Evolutionary conservation across 2,113 vertebrate species (phyloP).

Genomic region (Zosterops lateralis): DNA sequence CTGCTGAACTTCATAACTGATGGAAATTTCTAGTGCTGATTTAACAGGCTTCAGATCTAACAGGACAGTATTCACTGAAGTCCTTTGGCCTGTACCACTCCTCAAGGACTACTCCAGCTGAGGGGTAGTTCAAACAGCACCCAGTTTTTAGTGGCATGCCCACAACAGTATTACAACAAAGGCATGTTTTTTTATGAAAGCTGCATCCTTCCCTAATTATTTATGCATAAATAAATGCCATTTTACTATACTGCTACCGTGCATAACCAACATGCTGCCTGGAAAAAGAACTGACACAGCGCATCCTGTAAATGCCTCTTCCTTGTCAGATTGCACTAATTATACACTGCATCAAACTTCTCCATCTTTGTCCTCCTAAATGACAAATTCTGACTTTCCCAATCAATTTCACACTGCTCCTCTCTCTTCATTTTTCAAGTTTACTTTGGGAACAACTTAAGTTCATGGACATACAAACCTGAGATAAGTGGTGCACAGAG

Average conservation of each 20-base stretch:
- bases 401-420: background rate
- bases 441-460: background rate
- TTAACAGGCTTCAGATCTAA: background rate
- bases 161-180: background rate
- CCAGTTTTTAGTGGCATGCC: background rate
- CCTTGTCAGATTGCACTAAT: background rate
- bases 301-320: constrained; percentile 12
- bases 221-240: constrained; percentile 39
- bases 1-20: background rate
- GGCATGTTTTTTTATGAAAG: background rate
- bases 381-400: background rate
- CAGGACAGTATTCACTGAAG: background rate
- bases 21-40: background rate
- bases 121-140: constrained; percentile 19
- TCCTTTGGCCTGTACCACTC: background rate
- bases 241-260: background rate
- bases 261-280: background rate
- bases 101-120: background rate
- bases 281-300: constrained; percentile 43
- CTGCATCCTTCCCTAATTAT: background rate
- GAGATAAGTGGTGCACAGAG: background rate
- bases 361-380: background rate
- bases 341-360: background rate
- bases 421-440: background rate
- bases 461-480: background rate